A percentile compares a stretch with the other conserved stretches of the same genome.
Evolutionary conservation across 2,113 vertebrate genomes (phyloP).

Genomic region (Prunella himalayana): DNA sequence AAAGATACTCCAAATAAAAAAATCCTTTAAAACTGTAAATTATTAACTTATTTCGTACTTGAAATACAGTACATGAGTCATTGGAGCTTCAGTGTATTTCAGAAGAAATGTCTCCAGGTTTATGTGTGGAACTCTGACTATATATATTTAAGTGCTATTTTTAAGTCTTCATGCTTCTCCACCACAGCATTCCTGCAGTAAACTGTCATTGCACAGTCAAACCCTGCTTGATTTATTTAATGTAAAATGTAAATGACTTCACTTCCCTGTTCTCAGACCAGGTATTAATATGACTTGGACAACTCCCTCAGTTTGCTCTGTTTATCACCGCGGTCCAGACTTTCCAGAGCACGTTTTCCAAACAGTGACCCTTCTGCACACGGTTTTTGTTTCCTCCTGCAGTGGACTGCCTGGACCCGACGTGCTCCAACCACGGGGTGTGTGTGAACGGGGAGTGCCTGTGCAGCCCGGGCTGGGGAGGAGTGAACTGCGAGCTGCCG

Average conservation of each 20-base stretch:
- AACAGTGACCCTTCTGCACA: not conserved
- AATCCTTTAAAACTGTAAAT: not conserved
- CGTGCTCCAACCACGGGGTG: slow-evolving; percentile 93
- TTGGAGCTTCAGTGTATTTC: not conserved
- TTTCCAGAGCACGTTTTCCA: not conserved
- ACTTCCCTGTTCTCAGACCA: not conserved
- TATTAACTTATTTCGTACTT: not conserved
- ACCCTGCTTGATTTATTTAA: not conserved
- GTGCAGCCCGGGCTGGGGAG: slow-evolving; percentile 96
- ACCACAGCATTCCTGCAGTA: not conserved
- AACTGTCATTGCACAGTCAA: not conserved
- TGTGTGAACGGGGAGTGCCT: slow-evolving; percentile 95
- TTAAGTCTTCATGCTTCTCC: not conserved
- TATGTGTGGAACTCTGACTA: not conserved
- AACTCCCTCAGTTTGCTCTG: not conserved
- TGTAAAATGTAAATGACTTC: not conserved
- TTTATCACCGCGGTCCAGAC: not conserved
- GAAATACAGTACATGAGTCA: not conserved
- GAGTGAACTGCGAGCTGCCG: slow-evolving; percentile 90
- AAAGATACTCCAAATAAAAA: not conserved
- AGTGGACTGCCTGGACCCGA: slow-evolving; percentile 96
- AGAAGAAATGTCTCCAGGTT: not conserved
- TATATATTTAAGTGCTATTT: not conserved
- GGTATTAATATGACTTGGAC: not conserved
- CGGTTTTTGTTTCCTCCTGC: not conserved